Base-by-base conservation (phyloP, 2,888 invertebrate genomes). In the Noctuana brunneofusca region DNA sequence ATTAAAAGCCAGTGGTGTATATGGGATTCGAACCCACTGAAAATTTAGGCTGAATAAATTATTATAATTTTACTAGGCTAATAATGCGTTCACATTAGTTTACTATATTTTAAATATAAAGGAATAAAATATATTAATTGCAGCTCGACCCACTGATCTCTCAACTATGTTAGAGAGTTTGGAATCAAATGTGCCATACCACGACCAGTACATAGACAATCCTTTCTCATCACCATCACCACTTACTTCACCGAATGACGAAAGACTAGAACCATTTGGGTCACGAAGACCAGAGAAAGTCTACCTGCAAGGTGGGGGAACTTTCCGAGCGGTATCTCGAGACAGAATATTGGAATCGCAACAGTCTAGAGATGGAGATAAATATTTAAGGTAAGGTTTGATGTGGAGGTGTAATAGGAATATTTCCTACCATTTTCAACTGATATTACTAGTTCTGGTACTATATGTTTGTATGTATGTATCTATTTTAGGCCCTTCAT, bases 191-290 rank as follows among this genome's bases (percentile, higher is more conserved):
- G 82, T 85, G 60, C 80, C 84, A 1, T 91, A 85, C 66, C 83
- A 89, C 38, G 91, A 91, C 20, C 89, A 88, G 60, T 91, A 92
- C 66, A 89, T 92, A 53, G 92, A 92, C 71, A 92, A 92, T 64
- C 92, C 92, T 0, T 92, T 92, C 70, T 92, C 92, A 2, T 92
- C 92, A 58, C 92, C 92, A 0, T 92, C 92, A 16, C 91, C 92
- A 0, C 72, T 92, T 2, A 92, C 92, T 4, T 92, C 92, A 57
- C 92, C 92, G 0, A 92, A 89, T 64, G 92, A 92, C 74, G 92
- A 91, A 11, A 73, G 85, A 57, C 54, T 86, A 18, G 79, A 84
- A 22, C 89, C 87, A 0, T 92, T 91, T 30, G 76, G 83, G 0
- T 71, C 83, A 2, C 71, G 83, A 4, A 81, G 89, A 70, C 85